Conservation (phyloP, 2,113 vertebrate species). For the Uria aalge region DNA sequence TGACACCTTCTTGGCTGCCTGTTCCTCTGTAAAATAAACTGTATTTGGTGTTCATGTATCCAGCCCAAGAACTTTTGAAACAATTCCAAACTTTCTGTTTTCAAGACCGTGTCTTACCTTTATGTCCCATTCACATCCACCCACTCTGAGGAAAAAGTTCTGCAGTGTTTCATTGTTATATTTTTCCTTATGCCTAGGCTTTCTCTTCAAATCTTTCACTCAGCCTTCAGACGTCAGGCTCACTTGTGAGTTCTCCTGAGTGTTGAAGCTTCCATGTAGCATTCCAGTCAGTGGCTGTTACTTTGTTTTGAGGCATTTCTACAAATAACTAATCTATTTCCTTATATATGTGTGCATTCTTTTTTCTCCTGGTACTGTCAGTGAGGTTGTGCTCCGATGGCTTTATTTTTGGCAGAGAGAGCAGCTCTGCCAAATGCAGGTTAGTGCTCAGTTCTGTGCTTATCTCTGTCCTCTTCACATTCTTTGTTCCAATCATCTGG, state of each 20-base stretch:
- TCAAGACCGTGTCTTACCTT: neutral
- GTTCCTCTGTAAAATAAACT: neutral
- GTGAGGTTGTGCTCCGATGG: neutral
- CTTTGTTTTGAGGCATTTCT: neutral
- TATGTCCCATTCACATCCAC: neutral
- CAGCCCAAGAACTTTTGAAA: neutral
- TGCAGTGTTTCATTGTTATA: neutral
- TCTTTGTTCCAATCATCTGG: neutral
- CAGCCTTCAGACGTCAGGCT: neutral
- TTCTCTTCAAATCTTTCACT: neutral
- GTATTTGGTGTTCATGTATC: neutral
- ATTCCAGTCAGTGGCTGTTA: neutral
- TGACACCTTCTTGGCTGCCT: neutral
- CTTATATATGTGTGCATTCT: neutral
- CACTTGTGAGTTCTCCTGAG: neutral
- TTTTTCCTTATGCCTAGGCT: neutral
- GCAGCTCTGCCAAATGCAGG: neutral
- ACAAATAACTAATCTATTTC: neutral
- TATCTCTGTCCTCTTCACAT: neutral
- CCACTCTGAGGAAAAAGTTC: neutral
- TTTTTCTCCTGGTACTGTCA: neutral
- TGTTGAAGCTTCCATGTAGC: neutral
- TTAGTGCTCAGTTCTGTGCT: neutral
- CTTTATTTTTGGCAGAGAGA: neutral
- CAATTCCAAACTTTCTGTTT: neutral